Percentiles rank a stretch among this genome's conserved stretches.
These are phyloP conservation scores for Ciconia maguari DNA, from an alignment of 2,113 vertebrate genomes.

Conservation along the genomic window DNA sequence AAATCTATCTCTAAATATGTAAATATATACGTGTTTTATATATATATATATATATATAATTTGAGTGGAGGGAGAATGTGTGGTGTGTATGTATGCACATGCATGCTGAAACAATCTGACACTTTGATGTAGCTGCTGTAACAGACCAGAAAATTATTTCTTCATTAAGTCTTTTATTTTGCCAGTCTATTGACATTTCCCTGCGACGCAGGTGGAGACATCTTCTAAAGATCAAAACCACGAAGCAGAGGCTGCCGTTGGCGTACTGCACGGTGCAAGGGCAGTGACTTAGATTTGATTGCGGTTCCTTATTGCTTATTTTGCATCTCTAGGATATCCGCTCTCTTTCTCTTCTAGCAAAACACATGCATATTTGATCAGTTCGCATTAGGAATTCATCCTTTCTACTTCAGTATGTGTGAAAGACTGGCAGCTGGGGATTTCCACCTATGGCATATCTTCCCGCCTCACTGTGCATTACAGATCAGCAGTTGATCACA, in stretches of 20 bases:
- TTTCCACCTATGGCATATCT: not conserved
- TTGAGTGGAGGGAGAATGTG: not conserved
- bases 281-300: no score
- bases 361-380: not conserved
- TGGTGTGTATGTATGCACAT: not conserved
- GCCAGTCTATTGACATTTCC: not conserved
- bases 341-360: not conserved
- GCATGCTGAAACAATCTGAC: not conserved
- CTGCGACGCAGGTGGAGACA: not conserved
- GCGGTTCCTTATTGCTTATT: not conserved
- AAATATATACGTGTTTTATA: not conserved
- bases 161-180: not conserved
- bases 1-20: not conserved
- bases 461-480: not conserved
- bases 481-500: not conserved
- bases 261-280: not conserved
- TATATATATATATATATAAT: not conserved
- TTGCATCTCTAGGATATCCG: not conserved
- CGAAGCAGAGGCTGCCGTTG: not conserved
- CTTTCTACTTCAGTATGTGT: not conserved
- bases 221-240: not conserved
- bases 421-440: not conserved
- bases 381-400: not conserved
- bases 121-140: not conserved
- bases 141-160: not conserved